Base-by-base conservation (phyloP, 2,113 vertebrate genomes). In the Xiphophorus hellerii region DNA sequence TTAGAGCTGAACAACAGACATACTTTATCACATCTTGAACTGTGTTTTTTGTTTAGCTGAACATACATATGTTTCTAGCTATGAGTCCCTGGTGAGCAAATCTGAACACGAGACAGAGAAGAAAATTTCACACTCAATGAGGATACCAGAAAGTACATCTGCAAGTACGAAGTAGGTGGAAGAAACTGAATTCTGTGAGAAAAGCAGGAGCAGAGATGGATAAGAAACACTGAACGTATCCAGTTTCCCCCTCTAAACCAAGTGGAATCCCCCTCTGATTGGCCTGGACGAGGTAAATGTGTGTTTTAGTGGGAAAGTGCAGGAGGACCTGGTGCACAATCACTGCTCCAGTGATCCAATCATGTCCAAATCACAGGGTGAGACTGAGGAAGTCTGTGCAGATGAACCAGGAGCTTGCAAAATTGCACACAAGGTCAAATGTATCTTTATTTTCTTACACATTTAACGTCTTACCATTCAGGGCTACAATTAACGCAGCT, bases 211-310 rank as follows among this genome's bases (percentile, higher is more conserved):
- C 27, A 78, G 51, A 60, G 69, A 78, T 13, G 0, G 77, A 68
- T 69, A 54, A 70, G 58, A 86, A 87, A 68, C 80, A 71, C 28
- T 17, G 62, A 74, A 44, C 69, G 29, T 81, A 90, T 93, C 81
- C 68, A 60, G 80, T 93, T 89, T 90, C 88, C 30, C 20, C 73
- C 39, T 64, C 69, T 63, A 68, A 84, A 71, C 84, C 78, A 48
- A 81, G 66, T 74, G 81, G 74, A 92, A 87, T 87, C 84, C 80
- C 69, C 66, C 75, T 77, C 76, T 90, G 87, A 87, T 84, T 88
- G 78, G 44, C 35, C 80, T 83, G 89, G 68, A 74, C 0, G 5
- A 76, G 73, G 78, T 69, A 35, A 77, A 28, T 61, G 67, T 78
- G 74, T 73, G 77, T 72, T 64, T 82, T 77, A 78, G 80, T 80